A percentile compares a stretch with the other conserved stretches of the same genome.
Evolutionary conservation across 2,797 vertebrate genomes (phyloP).

Genomic region (Loriculus beryllinus): DNA sequence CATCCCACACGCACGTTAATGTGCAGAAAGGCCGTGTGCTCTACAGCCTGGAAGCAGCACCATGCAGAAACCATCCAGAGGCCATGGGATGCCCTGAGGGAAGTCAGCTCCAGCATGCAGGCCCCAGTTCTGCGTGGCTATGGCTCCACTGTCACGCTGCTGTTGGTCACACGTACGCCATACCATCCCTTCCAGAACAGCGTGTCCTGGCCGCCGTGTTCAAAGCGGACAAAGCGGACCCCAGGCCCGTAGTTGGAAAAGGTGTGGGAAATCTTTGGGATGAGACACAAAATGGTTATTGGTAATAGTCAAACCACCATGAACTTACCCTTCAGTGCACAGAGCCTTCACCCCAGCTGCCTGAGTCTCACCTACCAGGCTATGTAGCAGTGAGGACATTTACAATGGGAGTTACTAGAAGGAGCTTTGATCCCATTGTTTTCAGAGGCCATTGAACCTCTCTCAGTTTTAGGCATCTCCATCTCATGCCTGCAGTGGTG

Average conservation of each 20-base stretch:
- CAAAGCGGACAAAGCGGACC: slow-evolving; percentile 86
- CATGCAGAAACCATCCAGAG: slow-evolving; percentile 7
- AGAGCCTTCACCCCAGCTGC: neutral
- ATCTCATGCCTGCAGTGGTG: neutral
- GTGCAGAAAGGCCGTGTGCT: neutral
- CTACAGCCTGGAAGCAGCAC: neutral
- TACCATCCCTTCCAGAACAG: slow-evolving; percentile 94
- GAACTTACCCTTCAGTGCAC: neutral
- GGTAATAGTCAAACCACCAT: neutral
- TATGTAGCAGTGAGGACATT: neutral
- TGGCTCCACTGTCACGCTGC: slow-evolving; percentile 81
- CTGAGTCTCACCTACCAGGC: neutral
- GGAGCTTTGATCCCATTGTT: neutral
- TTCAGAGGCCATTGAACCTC: neutral
- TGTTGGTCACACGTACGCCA: slow-evolving; percentile 88
- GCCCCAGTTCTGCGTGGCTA: slow-evolving; percentile 25
- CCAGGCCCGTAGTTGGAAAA: slow-evolving; percentile 86
- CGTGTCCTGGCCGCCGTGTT: slow-evolving; percentile 89
- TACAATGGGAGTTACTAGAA: neutral
- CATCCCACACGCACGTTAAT: accelerated
- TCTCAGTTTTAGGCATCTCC: neutral
- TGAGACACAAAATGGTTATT: neutral
- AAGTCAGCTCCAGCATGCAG: neutral
- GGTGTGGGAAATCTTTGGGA: slow-evolving; percentile 81
- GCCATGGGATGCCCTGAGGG: neutral